Percentiles rank a stretch among this genome's conserved stretches.
Evolutionary conservation across 2,888 invertebrate genomes (phyloP).

Genomic region (Drosophila kambysellisi): DNA sequence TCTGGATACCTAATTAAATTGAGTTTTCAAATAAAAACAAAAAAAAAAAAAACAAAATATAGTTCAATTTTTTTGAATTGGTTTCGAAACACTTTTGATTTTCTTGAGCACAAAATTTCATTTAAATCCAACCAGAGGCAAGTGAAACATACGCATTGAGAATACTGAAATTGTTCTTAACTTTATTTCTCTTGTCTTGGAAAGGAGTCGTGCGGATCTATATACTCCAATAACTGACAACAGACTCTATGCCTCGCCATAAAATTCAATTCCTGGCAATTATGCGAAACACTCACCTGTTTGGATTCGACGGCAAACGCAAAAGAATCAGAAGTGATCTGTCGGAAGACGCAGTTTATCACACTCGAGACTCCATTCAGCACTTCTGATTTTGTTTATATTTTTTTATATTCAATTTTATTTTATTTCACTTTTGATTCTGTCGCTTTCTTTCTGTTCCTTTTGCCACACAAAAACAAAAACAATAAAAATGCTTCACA

Average conservation of each 20-base stretch:
- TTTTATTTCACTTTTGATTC: slow-evolving; percentile 1
- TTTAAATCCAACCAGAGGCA: slow-evolving; percentile 15
- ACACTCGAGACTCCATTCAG: slow-evolving; percentile 3
- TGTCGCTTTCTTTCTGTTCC: neutral
- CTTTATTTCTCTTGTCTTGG: neutral
- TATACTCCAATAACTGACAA: slow-evolving; percentile 28
- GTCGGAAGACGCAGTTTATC: neutral
- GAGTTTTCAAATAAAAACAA: neutral
- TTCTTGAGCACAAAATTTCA: neutral
- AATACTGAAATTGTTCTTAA: neutral
- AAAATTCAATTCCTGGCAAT: slow-evolving; percentile 41
- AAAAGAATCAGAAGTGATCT: slow-evolving; percentile 10
- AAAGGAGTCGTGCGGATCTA: neutral
- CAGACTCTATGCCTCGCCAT: slow-evolving; percentile 7
- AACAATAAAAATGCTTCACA: slow-evolving; percentile 24
- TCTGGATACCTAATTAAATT: slow-evolving; percentile 40
- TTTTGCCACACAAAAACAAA: slow-evolving; percentile 32
- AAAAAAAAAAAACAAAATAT: neutral
- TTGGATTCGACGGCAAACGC: slow-evolving; percentile 5
- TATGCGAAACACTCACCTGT: slow-evolving; percentile 51
- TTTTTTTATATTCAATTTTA: neutral
- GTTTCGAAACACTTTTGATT: neutral
- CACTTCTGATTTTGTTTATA: slow-evolving; percentile 1
- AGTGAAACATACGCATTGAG: neutral
- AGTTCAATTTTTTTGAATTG: neutral